Evolutionary conservation across 2,888 invertebrate species (phyloP), one percentile per base, ranked within the genome.

Genomic region (Tachina grossa): DNA sequence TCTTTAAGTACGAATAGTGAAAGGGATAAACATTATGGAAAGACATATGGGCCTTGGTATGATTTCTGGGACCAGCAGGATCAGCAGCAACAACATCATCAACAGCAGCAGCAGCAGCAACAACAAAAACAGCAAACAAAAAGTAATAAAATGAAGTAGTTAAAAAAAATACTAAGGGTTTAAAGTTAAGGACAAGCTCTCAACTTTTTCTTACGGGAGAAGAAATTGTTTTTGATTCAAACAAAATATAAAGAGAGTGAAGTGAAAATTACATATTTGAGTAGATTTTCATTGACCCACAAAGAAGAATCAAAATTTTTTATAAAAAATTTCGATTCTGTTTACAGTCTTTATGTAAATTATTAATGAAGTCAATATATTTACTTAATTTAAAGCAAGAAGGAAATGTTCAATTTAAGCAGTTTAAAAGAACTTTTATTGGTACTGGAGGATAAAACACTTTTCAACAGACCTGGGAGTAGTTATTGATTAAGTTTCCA

Each of bases 1-100:
- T 61, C 78, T 16, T 53, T 63, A 71, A 71, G 45, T 51, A 31
- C 66, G 0, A 51, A 68, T 55, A 74, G 55, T 43, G 84, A 82
- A 57, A 78, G 84, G 41, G 90, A 89, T 57, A 88, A 89, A n/a
- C 88, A 87, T 51, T 89, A 88, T 81, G 89, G 94, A 79, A 96
- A 96, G 90, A 95, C 95, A 88, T 97, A 96, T 91, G 97, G 97
- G 1, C 97, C 97, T 0, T 97, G 97, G 97, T 97, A 97, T 90
- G 97, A 97, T 93, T 94, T 97, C 86, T 97, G 97, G 97, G 97
- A 92, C 77, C 88, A 88, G 79, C 91, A 91, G 83, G 88, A 88
- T 39, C 89, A 90, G 43, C 90, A 90, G 11, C 57, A 89, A 87
- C 61, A 88, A 88, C 49, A 53, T 84, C 71, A 88, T 83, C 88